Evolutionary conservation across 37 sponge, comb jelly and placozoan genomes (phyloP), one percentile per base, ranked within the genome.

Genomic region (Lycopodina hypogea): DNA sequence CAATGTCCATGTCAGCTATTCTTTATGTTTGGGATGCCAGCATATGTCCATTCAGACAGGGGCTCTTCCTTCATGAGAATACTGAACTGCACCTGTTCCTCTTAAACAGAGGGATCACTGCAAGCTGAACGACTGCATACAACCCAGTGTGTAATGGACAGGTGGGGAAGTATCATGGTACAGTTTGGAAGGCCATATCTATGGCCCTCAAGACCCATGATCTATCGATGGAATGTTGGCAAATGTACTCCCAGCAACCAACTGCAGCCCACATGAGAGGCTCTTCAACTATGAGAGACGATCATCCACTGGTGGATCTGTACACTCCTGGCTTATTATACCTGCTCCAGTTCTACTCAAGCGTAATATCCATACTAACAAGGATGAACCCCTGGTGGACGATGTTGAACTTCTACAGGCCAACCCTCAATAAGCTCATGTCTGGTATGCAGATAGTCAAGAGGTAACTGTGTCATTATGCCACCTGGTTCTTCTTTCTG

Each of bases 1-100:
- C 37, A 67, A 11, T 67, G 68, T 14, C 38, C 30, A 30, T 35
- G 68, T 37, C 68, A 67, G 37, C 38, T 67, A 2, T 67, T 30
- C 38, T 35, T 37, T 32, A 8, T 67, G 28, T 4, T 4, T 4
- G 61, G 61, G 29, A 60, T 60, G 61, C 61, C 61, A n/a, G 37
- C 68, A 67, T 67, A 67, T 14, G 30, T 67, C 68, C 68, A 67
- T 32, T 67, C 68, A 32, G 68, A 67, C 68, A 67, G 68, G 37
- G 37, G 37, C 6, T 24, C 68, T 7, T 67, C 68, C 26, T 62
- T 67, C 38, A 67, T 67, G 68, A 67, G 68, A n/a, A n/a, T 62
- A 28, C 15, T 24, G 68, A 32, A 30, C 68, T 32, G 6, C 68
- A 32, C 8, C 3, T 30, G 4, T 67, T 30, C 37, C 37, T 67